Percentiles rank a stretch among this genome's conserved stretches.
Evolutionary conservation across 2,888 invertebrate genomes (phyloP).

Genomic region (Mythimna impura): DNA sequence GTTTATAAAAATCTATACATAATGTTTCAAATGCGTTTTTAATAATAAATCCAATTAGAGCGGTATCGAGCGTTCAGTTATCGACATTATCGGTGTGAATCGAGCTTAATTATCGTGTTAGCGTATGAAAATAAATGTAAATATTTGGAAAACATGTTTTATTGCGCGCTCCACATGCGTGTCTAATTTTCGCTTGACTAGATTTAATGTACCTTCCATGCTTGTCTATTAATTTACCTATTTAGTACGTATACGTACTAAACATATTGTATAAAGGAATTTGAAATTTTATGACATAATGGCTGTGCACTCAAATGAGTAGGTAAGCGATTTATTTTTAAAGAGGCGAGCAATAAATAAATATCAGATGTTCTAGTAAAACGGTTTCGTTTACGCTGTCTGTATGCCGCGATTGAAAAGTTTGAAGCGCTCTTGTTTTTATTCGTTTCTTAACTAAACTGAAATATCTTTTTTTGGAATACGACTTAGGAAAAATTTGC

Average conservation of each 20-base stretch:
- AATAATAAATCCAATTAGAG: constrained; percentile 78
- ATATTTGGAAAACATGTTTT: constrained; percentile 68
- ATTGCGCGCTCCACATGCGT: constrained; percentile 17
- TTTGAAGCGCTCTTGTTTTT: constrained; percentile 22
- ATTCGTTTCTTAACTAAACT: constrained; percentile 16
- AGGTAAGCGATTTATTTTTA: constrained; percentile 48
- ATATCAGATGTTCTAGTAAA: constrained; percentile 46
- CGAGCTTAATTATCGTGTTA: constrained; percentile 70
- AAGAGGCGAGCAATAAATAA: constrained; percentile 43
- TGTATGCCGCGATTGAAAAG: constrained; percentile 9
- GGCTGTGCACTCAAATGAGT: constrained; percentile 33
- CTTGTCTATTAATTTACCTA: constrained; percentile 15
- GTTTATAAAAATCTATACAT: constrained; percentile 68
- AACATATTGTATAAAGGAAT: constrained; percentile 30
- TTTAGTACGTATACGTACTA: constrained; percentile 7
- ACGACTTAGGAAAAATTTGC: background rate
- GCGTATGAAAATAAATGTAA: constrained; percentile 61
- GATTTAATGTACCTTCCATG: constrained; percentile 8
- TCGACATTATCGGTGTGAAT: constrained; percentile 68
- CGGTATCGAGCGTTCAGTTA: constrained; percentile 67
- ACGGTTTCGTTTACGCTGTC: constrained; percentile 33
- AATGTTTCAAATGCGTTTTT: constrained; percentile 77
- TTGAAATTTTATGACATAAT: constrained; percentile 48
- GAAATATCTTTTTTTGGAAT: constrained; percentile 7
- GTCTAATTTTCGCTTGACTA: constrained; percentile 20